Conservation (phyloP, 2,113 vertebrate genomes). For the Tachuris rubrigastra region DNA sequence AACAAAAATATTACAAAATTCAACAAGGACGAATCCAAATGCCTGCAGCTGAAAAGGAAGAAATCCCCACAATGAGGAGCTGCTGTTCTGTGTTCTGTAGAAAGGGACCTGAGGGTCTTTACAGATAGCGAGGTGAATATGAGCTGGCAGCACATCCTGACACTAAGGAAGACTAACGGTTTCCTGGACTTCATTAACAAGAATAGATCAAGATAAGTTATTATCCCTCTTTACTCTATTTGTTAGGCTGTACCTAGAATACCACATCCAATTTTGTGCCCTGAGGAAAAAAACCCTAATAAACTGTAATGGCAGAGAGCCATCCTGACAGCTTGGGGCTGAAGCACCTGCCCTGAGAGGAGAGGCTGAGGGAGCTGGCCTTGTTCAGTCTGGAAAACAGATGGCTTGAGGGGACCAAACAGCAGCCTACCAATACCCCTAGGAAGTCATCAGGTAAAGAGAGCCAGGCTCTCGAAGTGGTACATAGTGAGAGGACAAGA, state of each 20-base stretch:
- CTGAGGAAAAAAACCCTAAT: neutral
- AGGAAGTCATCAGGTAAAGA: neutral
- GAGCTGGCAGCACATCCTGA: neutral
- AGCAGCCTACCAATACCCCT: neutral
- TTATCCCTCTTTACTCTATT: neutral
- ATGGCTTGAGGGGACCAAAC: neutral
- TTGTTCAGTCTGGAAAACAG: neutral
- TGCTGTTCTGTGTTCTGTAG: neutral
- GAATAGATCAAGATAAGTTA: neutral
- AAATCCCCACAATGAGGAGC: neutral
- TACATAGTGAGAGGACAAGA: neutral
- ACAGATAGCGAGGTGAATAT: neutral
- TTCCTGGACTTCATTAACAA: neutral
- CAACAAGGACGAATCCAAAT: neutral
- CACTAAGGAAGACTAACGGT: neutral
- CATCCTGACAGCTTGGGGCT: neutral
- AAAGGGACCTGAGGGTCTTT: neutral
- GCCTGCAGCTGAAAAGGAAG: neutral
- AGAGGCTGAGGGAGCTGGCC: neutral
- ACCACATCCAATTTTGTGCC: neutral
- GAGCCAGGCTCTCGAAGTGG: neutral
- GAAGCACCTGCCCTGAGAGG: neutral
- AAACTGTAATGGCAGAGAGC: neutral
- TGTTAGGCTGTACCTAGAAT: neutral
- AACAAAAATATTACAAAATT: neutral